These are phyloP conservation scores for Pelobates fuscus DNA, from an alignment of 2,113 vertebrate species.

Conservation along the genomic window DNA sequence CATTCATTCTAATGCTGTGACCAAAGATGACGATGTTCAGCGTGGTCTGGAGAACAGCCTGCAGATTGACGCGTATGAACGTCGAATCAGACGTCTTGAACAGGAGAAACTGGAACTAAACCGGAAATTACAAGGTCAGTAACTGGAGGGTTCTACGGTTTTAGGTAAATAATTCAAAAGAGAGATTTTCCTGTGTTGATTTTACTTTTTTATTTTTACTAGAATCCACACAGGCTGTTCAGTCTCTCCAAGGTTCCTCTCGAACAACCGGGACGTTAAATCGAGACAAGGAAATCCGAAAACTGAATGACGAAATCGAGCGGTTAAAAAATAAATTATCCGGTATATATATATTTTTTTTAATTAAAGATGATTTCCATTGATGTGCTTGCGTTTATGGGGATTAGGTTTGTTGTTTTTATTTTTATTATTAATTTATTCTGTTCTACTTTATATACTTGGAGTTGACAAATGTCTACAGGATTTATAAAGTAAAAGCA, in stretches of 20 bases:
- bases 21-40: conserved; percentile 65
- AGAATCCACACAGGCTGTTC: conserved; percentile 87
- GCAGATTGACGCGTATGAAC: conserved; percentile 87
- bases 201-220: neutral
- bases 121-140: conserved; percentile 87
- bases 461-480: too few relatives aligned
- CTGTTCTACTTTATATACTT: too few relatives aligned
- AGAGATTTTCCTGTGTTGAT: neutral
- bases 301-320: conserved; percentile 93
- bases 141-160: neutral
- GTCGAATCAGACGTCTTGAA: conserved; percentile 85
- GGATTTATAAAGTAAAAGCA: too few relatives aligned
- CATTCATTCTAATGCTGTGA: conserved; percentile 59
- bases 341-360: conserved; percentile 67
- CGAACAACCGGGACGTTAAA: conserved; percentile 70
- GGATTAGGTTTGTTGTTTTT: too few relatives aligned
- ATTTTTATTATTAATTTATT: too few relatives aligned
- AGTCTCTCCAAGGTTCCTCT: conserved; percentile 76
- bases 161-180: neutral
- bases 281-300: conserved; percentile 91
- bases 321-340: conserved; percentile 89
- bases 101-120: conserved; percentile 93
- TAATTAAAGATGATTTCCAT: neutral
- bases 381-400: neutral
- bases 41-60: conserved; percentile 70